These are phyloP conservation scores for Glossophaga mutica DNA, from an alignment of 2,797 vertebrate species.

Conservation along the genomic window DNA sequence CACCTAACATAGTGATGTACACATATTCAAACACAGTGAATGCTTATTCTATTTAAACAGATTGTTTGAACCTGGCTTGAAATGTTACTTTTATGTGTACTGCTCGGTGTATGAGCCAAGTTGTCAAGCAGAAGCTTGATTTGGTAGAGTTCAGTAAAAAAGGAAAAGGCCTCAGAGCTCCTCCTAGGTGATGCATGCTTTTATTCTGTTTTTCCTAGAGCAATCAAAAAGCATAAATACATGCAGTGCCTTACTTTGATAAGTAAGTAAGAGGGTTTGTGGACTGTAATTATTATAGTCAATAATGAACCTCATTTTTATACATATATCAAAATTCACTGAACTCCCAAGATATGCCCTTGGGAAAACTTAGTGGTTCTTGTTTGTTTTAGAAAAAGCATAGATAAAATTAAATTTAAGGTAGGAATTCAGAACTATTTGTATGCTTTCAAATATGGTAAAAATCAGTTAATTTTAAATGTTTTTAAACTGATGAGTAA, in stretches of 20 bases:
- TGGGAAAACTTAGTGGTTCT: neutral
- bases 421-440: neutral
- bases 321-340: neutral
- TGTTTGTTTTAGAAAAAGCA: neutral
- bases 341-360: neutral
- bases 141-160: neutral
- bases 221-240: slow-evolving; percentile 1
- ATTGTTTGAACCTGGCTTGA: neutral
- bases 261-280: neutral
- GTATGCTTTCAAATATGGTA: neutral
- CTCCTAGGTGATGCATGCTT: neutral
- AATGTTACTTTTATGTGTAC: neutral
- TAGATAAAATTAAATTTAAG: neutral
- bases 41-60: neutral
- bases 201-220: neutral
- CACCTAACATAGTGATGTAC: neutral
- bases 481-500: neutral
- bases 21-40: neutral
- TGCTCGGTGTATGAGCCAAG: neutral
- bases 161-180: neutral
- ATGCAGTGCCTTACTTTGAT: neutral
- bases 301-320: neutral
- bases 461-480: neutral
- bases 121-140: slow-evolving; percentile 4
- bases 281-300: neutral